Evolutionary conservation across 2,797 vertebrate species (phyloP).

Genomic region (Sciaenops ocellatus): DNA sequence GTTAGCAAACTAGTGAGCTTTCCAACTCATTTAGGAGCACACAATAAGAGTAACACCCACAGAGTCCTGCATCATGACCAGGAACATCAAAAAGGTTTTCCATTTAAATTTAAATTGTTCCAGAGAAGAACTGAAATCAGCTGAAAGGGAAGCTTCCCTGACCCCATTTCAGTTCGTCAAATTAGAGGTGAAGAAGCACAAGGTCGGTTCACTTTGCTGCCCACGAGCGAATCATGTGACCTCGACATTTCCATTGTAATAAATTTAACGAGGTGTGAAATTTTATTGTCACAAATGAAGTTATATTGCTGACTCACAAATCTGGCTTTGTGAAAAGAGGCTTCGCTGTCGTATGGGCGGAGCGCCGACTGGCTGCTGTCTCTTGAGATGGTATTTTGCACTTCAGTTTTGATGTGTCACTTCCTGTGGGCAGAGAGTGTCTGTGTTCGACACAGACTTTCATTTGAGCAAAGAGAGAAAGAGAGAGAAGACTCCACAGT

Average conservation of each 20-base stretch:
- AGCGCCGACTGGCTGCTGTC: conserved; percentile 4
- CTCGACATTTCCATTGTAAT: not conserved
- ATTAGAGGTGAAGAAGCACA: not conserved
- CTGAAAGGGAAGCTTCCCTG: not conserved
- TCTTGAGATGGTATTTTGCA: not conserved
- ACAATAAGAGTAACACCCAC: not conserved
- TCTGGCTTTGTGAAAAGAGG: conserved; percentile 9
- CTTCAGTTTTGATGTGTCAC: conserved; percentile 21
- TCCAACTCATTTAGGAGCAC: not conserved
- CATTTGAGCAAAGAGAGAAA: not conserved
- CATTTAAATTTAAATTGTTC: not conserved
- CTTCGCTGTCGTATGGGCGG: not conserved
- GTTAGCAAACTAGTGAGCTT: not conserved
- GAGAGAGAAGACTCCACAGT: not conserved
- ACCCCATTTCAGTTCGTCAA: not conserved
- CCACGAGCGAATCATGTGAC: not conserved
- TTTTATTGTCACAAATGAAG: not conserved
- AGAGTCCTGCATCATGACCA: not conserved
- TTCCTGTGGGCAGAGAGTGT: conserved; percentile 37
- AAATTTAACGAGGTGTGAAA: not conserved
- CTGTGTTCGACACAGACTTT: conserved; percentile 1
- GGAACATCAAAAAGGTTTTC: not conserved
- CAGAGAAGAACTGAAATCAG: not conserved
- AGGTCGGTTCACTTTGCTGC: not conserved
- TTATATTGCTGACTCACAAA: conserved; percentile 28